A percentile compares a stretch with the other conserved stretches of the same genome.
Evolutionary conservation across 2,113 vertebrate genomes (phyloP).

Genomic region (Ptilorrhoa leucosticta): DNA sequence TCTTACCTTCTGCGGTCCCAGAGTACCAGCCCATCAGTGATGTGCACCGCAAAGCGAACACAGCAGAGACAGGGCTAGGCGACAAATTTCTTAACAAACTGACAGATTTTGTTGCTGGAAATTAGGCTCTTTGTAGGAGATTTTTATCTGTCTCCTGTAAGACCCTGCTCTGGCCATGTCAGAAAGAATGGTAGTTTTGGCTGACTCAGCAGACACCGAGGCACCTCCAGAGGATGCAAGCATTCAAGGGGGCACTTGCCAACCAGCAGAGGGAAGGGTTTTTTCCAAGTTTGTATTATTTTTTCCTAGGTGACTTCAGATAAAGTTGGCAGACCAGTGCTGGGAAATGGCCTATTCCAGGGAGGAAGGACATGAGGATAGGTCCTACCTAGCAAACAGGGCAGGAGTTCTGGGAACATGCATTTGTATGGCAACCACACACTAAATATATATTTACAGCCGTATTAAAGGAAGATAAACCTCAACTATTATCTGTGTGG

Average conservation of each 20-base stretch:
- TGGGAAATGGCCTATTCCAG: background rate
- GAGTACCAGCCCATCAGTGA: background rate
- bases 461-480: background rate
- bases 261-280: background rate
- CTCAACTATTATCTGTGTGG: background rate
- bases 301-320: background rate
- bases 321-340: rapidly evolving
- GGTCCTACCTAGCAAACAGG: background rate
- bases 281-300: background rate
- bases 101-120: background rate
- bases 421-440: rapidly evolving
- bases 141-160: background rate
- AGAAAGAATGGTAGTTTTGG: background rate
- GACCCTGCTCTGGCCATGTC: background rate
- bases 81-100: background rate
- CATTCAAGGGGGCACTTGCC: background rate
- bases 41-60: background rate
- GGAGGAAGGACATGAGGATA: background rate
- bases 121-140: background rate
- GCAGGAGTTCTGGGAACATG: background rate
- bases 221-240: background rate
- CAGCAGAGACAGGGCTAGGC: background rate
- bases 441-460: background rate
- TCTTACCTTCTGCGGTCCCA: background rate
- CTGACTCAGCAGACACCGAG: background rate